These are phyloP conservation scores for Drosophila nr. medialis DNA, from an alignment of 2,888 invertebrate genomes.

Conservation along the genomic window DNA sequence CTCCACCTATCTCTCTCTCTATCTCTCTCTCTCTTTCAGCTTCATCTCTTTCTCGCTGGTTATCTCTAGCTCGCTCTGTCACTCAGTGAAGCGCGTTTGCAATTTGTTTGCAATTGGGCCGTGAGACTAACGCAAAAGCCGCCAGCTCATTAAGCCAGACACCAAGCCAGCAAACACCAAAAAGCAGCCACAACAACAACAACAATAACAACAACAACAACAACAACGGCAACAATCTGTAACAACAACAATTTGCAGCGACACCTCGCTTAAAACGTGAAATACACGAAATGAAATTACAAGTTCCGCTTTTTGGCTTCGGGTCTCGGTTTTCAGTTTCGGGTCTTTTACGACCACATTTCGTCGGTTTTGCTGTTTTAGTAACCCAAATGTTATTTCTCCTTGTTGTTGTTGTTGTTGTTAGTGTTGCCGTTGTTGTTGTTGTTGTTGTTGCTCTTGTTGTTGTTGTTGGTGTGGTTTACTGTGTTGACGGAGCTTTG, in stretches of 20 bases:
- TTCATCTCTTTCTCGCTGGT: not conserved
- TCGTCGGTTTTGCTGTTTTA: conserved; percentile 63
- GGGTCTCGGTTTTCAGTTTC: conserved; percentile 36
- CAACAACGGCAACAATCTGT: conserved; percentile 14
- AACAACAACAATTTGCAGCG: conserved; percentile 26
- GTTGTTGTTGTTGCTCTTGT: not conserved
- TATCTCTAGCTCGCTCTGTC: not conserved
- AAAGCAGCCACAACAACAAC: conserved; percentile 21
- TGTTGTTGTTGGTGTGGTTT: conserved; percentile 8
- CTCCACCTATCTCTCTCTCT: not conserved
- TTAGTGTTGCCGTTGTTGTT: conserved; percentile 1
- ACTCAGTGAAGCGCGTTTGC: conserved; percentile 61
- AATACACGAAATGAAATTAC: conserved; percentile 75
- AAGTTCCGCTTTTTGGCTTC: conserved; percentile 74
- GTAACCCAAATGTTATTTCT: conserved; percentile 76
- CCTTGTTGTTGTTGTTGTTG: conserved; percentile 1
- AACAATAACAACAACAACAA: conserved; percentile 35
- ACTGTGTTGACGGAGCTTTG: conserved; percentile 37
- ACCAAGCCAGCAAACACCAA: conserved; percentile 16
- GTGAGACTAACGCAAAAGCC: conserved; percentile 68
- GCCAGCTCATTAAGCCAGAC: conserved; percentile 70
- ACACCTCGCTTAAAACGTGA: conserved; percentile 68
- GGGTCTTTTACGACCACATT: conserved; percentile 18
- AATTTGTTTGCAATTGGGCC: conserved; percentile 80
- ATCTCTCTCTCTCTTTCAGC: not conserved